Conservation (phyloP, 1,140 invertebrate species). For the Anastatus disparis region DNA sequence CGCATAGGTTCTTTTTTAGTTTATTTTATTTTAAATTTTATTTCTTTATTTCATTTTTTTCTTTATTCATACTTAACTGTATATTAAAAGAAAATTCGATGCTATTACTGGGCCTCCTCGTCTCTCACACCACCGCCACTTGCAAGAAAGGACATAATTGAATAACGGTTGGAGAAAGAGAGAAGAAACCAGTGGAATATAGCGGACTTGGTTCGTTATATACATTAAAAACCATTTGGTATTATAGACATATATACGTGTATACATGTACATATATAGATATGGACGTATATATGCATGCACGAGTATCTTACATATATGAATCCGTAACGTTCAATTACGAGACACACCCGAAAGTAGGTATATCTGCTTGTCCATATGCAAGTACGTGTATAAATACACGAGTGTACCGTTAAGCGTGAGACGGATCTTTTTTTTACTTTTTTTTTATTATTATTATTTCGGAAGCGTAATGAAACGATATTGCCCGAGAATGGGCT, state of each 20-base stretch:
- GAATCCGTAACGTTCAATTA: conserved; percentile 32
- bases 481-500: no score
- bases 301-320: background rate
- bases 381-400: background rate
- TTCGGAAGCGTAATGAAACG: no score
- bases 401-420: conserved; percentile 6
- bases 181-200: background rate
- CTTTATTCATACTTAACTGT: conserved; percentile 27
- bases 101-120: conserved; percentile 27
- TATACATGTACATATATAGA: background rate
- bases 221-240: no score
- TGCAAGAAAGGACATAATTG: conserved; percentile 24
- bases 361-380: background rate
- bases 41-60: no score
- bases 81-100: conserved; percentile 27
- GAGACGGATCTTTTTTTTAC: background rate
- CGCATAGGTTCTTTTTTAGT: background rate
- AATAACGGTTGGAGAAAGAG: no score
- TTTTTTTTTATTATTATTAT: no score
- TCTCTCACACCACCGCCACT: no score
- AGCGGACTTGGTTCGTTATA: background rate
- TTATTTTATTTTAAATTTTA: no score
- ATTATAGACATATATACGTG: no score
- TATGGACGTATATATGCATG: background rate
- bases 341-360: conserved; percentile 15